A percentile compares a stretch with the other conserved stretches of the same genome.
phyloP scores from a whole-genome alignment of 2,888 invertebrate genomes.

The Orchesella flavescens region DNA sequence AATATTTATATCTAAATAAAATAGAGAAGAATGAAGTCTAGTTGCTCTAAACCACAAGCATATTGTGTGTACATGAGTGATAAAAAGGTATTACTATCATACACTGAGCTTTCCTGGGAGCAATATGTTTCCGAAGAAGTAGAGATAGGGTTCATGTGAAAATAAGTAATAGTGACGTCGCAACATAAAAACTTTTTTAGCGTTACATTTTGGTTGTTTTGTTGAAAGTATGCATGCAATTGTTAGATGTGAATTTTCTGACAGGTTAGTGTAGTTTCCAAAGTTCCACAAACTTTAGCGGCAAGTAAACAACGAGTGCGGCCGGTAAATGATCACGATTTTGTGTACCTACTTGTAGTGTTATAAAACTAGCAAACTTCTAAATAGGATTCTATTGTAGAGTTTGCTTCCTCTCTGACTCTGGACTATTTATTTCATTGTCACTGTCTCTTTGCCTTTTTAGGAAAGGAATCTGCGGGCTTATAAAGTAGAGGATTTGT shows the following conservation, averaged over 20 bases:
- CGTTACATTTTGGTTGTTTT: no score
- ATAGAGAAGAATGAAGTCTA: no score
- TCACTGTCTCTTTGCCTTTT: conserved; percentile 28
- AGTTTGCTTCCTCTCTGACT: background rate
- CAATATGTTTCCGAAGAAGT: no score
- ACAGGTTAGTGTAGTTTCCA: background rate
- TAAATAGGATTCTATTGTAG: background rate
- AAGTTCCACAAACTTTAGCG: background rate
- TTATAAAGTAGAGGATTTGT: conserved; percentile 13
- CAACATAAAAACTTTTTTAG: no score
- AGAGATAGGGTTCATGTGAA: no score
- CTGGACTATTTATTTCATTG: conserved; percentile 41
- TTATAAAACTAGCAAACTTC: background rate
- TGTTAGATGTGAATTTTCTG: background rate
- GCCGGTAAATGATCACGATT: no score
- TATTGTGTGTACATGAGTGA: no score
- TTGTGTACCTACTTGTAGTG: background rate
- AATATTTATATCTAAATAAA: no score
- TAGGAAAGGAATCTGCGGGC: conserved; percentile 39
- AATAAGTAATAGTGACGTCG: no score
- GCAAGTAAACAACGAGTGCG: background rate
- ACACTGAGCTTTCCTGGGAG: no score
- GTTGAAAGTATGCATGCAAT: background rate
- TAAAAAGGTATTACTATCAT: no score
- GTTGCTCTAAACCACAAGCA: no score